Base-by-base conservation (phyloP, 2,113 vertebrate genomes). In the Gorsachius goisagi region DNA sequence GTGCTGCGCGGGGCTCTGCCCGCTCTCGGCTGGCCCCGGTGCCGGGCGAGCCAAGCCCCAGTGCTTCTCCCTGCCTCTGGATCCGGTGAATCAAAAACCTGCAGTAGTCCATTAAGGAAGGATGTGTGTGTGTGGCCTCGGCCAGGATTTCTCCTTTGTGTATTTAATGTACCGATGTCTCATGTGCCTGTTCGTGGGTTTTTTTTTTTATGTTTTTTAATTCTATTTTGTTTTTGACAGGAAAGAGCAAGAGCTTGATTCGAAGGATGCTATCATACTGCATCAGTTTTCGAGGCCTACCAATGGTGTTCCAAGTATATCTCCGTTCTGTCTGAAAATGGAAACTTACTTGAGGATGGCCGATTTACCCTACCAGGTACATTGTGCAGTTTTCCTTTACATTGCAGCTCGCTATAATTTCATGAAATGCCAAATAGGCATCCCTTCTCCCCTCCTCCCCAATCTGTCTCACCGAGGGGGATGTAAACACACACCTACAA, bases 321-420 rank as follows among this genome's bases (percentile, higher is more conserved):
- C 99, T 90, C 99, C 99, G 1, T 99, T 99, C 98, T 99, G 99
- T 96, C 98, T 99, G 97, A 99, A 99, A 97, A 99, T 99, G 98
- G 99, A 99, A 98, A 99, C 99, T 3, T 99, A 99, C 95, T 97
- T 99, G 96, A 98, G 99, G 95, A 99, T 99, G 99, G 98, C 99
- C 73, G 99, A 99, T 95, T 98, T 99, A 95, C 99, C 99, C 58
- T 99, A 99, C 97, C 99, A 99, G 99, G 99, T 99, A 98, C 92
- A 35, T 72, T 14, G 12, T 85, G 28, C 71, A 35, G 32, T 76
- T 84, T 94, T 81, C 33, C 75, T 59, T 86, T 93, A 24, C 11
- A 0, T 39, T 91, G 50, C 47, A 27, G 53, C 32, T 94, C 4
- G 2, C 50, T 95, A 1, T 41, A 56, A 73, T 72, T 78, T 15